phyloP scores from a whole-genome alignment of 2,113 vertebrate species.

The Emberiza fucata region DNA sequence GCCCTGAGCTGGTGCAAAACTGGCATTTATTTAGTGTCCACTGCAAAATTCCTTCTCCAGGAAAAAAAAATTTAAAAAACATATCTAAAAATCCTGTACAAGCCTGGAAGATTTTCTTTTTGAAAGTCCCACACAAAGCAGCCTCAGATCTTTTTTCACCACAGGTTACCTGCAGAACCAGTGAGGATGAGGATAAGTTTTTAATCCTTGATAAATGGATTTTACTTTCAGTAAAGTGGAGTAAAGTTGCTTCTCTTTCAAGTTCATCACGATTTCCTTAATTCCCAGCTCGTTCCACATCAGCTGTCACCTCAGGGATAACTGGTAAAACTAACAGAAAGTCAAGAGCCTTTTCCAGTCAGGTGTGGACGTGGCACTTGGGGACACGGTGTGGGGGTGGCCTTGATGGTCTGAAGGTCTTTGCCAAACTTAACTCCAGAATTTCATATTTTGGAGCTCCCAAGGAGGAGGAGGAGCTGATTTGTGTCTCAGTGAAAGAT shows the following conservation, averaged over 20 bases:
- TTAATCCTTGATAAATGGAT: neutral
- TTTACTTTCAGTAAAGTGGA: neutral
- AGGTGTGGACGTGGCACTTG: neutral
- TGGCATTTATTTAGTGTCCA: neutral
- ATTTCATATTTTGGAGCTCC: neutral
- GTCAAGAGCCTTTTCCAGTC: neutral
- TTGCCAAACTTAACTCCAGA: neutral
- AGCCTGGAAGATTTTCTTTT: neutral
- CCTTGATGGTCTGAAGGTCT: neutral
- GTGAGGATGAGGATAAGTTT: neutral
- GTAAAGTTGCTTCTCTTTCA: neutral
- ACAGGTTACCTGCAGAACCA: neutral
- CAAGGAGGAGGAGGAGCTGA: neutral
- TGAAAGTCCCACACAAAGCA: neutral
- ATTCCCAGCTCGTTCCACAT: neutral
- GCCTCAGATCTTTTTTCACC: neutral
- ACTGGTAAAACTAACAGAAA: neutral
- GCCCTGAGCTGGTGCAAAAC: neutral
- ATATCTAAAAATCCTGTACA: no score
- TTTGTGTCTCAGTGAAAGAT: neutral
- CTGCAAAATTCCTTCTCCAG: neutral
- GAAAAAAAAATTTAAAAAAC: fast-evolving
- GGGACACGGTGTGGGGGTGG: neutral
- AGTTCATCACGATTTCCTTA: neutral
- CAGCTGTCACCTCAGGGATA: no score